phyloP scores from a whole-genome alignment of 2,888 invertebrate genomes.

The Eumerus sabulonum region DNA sequence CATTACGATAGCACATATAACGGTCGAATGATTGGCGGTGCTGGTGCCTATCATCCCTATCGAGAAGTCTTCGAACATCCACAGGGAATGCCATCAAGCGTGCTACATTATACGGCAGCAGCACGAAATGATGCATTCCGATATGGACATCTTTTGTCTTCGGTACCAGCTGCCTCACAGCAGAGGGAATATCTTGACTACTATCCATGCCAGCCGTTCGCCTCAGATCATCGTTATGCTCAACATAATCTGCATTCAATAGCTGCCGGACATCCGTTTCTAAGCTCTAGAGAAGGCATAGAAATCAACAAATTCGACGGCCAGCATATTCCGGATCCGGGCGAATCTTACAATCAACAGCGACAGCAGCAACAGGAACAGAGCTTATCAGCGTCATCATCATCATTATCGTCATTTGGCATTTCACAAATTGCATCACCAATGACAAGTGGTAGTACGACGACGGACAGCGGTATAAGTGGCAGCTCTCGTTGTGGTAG shows the following conservation, averaged over 20 bases:
- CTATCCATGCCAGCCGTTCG: conserved; percentile 49
- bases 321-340: conserved; percentile 50
- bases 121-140: conserved; percentile 68
- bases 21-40: conserved; percentile 67
- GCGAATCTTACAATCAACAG: conserved; percentile 49
- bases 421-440: conserved; percentile 55
- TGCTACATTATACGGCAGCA: conserved; percentile 75
- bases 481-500: conserved; percentile 59
- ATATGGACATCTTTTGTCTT: conserved; percentile 41
- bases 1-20: conserved; percentile 68
- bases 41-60: conserved; percentile 63
- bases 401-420: conserved; percentile 35
- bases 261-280: conserved; percentile 26
- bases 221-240: conserved; percentile 41
- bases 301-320: conserved; percentile 2
- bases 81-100: conserved; percentile 74
- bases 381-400: conserved; percentile 16
- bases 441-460: conserved; percentile 58
- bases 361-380: conserved; percentile 34
- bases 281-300: conserved; percentile 25
- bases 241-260: conserved; percentile 55
- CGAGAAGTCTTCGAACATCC: conserved; percentile 67
- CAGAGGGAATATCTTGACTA: conserved; percentile 56
- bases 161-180: conserved; percentile 17
- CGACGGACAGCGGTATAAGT: conserved; percentile 59